Evolutionary conservation across 2,113 vertebrate genomes (phyloP), one percentile per base, ranked within the genome.

Genomic region (Pseudopipra pipra): DNA sequence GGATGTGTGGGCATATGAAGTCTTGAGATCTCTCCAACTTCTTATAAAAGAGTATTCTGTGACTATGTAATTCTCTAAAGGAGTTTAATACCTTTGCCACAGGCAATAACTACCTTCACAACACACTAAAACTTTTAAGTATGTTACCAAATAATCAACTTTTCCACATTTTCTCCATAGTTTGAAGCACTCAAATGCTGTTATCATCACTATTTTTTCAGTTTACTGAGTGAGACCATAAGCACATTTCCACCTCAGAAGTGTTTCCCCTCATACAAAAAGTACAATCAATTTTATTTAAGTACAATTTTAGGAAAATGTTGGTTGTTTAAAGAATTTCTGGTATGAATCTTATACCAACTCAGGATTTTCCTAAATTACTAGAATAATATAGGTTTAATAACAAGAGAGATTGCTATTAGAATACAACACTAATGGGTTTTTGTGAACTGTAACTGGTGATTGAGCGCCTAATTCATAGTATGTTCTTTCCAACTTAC

Each of bases 1-100:
- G 16, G 43, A 47, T 28, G 22, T 22, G 33, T 14, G 24, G 11
- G 28, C 56, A 81, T 14, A 41, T 6, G 2, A 33, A 16, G 2
- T 15, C 16, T 3, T 44, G 28, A 39, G 43, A 89, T 33, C 46
- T 52, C 47, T 39, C 28, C 12, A 70, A 63, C 18, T 81, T 35
- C 28, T 51, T 58, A 27, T 27, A 47, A 93, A 92, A 85, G 49
- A 4, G n/a, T 39, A n/a, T 35, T 56, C 52, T 66, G 19, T 87
- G 85, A 70, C 79, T 73, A 85, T 81, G 62, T 68, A 87, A 65
- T 91, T 90, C 91, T 89, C 61, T 82, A 80, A 87, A 62, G 71
- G 12, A 58, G 5, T 11, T 68, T 44, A 73, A 56, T 39, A 79
- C 30, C 21, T 76, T 65, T 68, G 19, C 21, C 43, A 55, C 14